phyloP scores from a whole-genome alignment of 2,113 vertebrate species.

The Picathartes gymnocephalus region DNA sequence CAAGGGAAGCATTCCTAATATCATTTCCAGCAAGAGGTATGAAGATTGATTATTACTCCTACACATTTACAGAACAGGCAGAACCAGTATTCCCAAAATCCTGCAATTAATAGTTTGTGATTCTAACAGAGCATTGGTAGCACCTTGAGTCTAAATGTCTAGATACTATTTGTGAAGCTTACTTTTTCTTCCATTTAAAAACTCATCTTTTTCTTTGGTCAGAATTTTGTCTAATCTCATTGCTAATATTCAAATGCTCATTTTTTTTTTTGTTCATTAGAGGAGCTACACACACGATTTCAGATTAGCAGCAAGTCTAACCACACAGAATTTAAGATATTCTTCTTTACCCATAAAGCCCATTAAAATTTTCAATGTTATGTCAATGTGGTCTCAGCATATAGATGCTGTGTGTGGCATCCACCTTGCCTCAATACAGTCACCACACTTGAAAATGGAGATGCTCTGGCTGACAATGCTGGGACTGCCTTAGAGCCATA shows the following conservation, averaged over 20 bases:
- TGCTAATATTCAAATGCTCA: neutral
- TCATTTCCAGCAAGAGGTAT: neutral
- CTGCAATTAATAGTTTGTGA: neutral
- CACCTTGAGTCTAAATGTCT: neutral
- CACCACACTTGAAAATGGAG: neutral
- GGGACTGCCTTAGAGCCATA: neutral
- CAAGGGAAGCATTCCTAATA: neutral
- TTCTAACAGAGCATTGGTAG: neutral
- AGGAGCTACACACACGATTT: neutral
- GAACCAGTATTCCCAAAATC: neutral
- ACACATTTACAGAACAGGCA: neutral
- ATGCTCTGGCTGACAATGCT: neutral
- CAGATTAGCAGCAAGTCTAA: neutral
- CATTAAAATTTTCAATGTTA: neutral
- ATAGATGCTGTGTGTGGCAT: neutral
- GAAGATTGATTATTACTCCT: neutral
- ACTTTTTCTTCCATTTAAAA: neutral
- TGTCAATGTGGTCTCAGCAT: neutral
- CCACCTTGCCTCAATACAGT: neutral
- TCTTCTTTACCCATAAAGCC: neutral
- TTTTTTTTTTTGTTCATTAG: neutral
- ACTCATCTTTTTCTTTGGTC: neutral
- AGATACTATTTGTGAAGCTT: neutral
- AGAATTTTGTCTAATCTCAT: neutral
- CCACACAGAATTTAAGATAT: neutral